Percentiles rank a stretch among this genome's conserved stretches.
phyloP scores from a whole-genome alignment of 2,888 invertebrate species.

The Epistrophe grossulariae region DNA sequence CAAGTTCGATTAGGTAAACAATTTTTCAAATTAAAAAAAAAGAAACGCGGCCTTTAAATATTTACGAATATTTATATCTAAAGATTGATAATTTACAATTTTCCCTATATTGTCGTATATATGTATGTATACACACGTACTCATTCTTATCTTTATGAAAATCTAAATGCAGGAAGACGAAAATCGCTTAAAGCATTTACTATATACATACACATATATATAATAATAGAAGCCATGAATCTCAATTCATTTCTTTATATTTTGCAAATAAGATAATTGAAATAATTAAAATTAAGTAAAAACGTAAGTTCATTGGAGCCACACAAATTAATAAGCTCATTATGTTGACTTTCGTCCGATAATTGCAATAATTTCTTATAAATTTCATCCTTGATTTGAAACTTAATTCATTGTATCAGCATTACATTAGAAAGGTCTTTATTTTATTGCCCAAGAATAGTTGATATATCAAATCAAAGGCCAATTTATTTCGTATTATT shows the following conservation, averaged over 20 bases:
- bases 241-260: not conserved
- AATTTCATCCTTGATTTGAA: not conserved
- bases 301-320: not conserved
- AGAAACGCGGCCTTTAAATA: no score
- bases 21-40: no score
- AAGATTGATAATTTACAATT: no score
- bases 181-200: no score
- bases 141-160: no score
- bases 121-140: no score
- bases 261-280: not conserved
- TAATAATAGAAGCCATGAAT: no score
- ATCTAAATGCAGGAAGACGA: no score
- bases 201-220: no score
- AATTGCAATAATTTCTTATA: conserved; percentile 1
- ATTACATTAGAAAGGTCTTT: not conserved
- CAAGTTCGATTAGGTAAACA: no score
- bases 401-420: not conserved
- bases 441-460: not conserved
- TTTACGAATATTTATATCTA: no score
- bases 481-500: not conserved
- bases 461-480: not conserved
- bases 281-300: not conserved
- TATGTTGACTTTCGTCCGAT: not conserved
- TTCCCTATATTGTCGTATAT: no score
- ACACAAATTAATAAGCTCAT: not conserved